phyloP scores from a whole-genome alignment of 2,888 invertebrate genomes.

The Xestia rhomboidea region DNA sequence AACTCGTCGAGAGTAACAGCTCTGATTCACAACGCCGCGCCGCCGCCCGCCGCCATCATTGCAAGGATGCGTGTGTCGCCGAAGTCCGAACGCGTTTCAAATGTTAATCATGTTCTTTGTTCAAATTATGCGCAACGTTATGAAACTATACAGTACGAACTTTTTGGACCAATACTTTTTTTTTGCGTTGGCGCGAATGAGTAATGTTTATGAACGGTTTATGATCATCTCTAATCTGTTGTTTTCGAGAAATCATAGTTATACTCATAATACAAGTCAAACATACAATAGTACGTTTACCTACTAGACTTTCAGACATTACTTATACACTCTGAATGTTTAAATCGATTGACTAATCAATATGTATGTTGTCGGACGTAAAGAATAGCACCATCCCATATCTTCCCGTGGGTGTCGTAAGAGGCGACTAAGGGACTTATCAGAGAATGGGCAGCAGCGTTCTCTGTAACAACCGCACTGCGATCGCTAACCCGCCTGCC shows the following conservation, averaged over 20 bases:
- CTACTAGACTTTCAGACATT: background rate
- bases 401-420: too few relatives aligned
- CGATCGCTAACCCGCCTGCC: too few relatives aligned
- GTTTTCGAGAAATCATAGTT: background rate
- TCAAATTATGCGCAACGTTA: constrained; percentile 41
- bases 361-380: too few relatives aligned
- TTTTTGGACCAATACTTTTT: background rate
- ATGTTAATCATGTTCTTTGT: constrained; percentile 58
- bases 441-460: too few relatives aligned
- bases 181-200: background rate
- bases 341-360: background rate
- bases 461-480: too few relatives aligned
- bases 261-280: background rate
- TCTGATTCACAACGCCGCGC: constrained; percentile 54
- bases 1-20: constrained; percentile 16
- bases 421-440: too few relatives aligned
- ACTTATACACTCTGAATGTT: background rate
- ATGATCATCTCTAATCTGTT: constrained; percentile 16
- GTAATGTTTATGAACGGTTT: constrained; percentile 3
- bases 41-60: background rate
- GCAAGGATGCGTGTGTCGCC: constrained; percentile 42
- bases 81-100: constrained; percentile 20
- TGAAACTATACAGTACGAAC: constrained; percentile 21
- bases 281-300: background rate
- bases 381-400: too few relatives aligned